These are phyloP conservation scores for Huso huso DNA, from an alignment of 2,797 vertebrate genomes.

Conservation along the genomic window DNA sequence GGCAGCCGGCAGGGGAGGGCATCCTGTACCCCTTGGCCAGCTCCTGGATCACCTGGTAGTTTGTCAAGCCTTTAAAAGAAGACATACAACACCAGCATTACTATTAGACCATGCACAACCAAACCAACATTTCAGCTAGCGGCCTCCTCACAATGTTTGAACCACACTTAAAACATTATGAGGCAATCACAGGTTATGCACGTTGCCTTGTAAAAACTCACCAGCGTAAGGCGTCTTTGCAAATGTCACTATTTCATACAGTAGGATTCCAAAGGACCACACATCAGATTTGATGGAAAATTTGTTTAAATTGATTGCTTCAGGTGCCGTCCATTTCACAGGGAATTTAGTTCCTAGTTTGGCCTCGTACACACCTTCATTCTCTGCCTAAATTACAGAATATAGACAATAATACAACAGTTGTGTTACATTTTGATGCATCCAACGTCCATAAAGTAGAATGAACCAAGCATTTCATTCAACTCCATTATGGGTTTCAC, in stretches of 20 bases:
- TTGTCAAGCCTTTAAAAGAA: conserved; percentile 57
- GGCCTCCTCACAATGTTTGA: too few species aligned
- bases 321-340: conserved; percentile 91
- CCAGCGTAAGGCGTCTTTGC: conserved; percentile 85
- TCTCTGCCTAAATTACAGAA: conserved; percentile 40
- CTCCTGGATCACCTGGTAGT: conserved; percentile 68
- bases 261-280: conserved; percentile 91
- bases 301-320: conserved; percentile 70
- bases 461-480: too few species aligned
- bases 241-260: conserved; percentile 89
- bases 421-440: too few species aligned
- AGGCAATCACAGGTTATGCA: too few species aligned
- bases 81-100: neutral
- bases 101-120: neutral
- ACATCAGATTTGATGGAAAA: conserved; percentile 90
- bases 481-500: too few species aligned
- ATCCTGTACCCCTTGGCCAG: conserved; percentile 72
- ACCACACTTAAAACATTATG: too few species aligned
- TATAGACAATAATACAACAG: neutral
- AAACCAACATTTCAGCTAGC: too few species aligned
- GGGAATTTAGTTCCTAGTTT: conserved; percentile 78
- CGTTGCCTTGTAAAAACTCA: conserved; percentile 42
- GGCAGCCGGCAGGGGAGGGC: conserved; percentile 59
- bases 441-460: too few species aligned
- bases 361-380: conserved; percentile 73